These are phyloP conservation scores for Jacana jacana DNA, from an alignment of 2,113 vertebrate genomes.

Conservation along the genomic window DNA sequence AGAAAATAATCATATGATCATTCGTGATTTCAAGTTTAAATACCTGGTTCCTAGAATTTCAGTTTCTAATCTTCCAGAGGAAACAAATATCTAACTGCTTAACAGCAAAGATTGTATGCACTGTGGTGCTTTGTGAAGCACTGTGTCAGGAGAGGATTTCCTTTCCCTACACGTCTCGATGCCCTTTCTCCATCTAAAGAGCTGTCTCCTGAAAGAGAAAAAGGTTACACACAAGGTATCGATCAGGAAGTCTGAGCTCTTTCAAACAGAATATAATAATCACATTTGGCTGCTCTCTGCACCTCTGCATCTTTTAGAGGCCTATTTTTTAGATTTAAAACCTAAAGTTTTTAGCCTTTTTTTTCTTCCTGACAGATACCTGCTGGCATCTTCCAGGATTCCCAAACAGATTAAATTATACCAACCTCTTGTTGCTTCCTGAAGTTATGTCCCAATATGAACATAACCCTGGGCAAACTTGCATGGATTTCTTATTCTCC, in stretches of 20 bases:
- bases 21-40: neutral
- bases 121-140: neutral
- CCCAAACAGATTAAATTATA: neutral
- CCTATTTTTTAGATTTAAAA: neutral
- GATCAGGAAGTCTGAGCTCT: neutral
- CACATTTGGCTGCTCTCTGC: neutral
- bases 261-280: neutral
- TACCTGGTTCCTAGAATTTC: neutral
- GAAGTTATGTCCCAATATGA: neutral
- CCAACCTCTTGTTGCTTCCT: neutral
- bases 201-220: neutral
- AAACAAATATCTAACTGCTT: neutral
- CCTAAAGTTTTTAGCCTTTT: neutral
- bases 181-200: neutral
- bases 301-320: neutral
- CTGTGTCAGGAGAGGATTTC: neutral
- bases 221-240: neutral
- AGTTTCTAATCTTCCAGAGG: neutral
- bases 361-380: neutral
- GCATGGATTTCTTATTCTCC: neutral
- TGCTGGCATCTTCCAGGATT: neutral
- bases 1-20: neutral
- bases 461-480: neutral
- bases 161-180: neutral
- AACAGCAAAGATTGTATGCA: neutral